phyloP scores from a whole-genome alignment of 2,113 vertebrate genomes.

The Syngnathus floridae region DNA sequence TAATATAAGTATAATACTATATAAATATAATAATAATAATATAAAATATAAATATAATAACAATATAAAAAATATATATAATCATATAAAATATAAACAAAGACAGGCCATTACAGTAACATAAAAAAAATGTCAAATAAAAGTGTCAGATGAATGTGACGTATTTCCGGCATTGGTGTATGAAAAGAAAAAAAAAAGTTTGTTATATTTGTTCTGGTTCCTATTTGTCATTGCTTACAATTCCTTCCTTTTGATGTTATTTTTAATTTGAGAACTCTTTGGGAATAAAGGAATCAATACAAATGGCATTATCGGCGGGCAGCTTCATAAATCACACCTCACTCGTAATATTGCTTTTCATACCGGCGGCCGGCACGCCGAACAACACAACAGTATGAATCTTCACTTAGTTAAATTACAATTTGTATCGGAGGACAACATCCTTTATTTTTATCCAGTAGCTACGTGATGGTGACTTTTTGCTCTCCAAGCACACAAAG shows the following conservation, averaged over 20 bases:
- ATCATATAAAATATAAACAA: no score
- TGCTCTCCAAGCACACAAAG: no score
- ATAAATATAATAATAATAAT: no score
- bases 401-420: conserved; percentile 36
- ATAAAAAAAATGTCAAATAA: not conserved
- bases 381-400: conserved; percentile 42
- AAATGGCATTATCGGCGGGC: conserved; percentile 72
- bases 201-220: conserved; percentile 1
- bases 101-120: no score
- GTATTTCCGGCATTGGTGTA: not conserved
- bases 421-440: conserved; percentile 13
- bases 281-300: conserved; percentile 69
- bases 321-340: conserved; percentile 67
- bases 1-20: no score
- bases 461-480: no score
- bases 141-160: not conserved
- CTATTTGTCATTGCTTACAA: conserved; percentile 4
- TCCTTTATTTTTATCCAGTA: no score
- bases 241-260: not conserved
- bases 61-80: no score
- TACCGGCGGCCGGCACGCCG: conserved; percentile 30
- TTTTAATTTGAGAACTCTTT: conserved; percentile 32
- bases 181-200: not conserved
- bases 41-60: no score
- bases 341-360: conserved; percentile 62